Percentiles rank a stretch among this genome's conserved stretches.
Conservation (phyloP, 2,888 invertebrate species). For the Nephrotoma flavescens region DNA sequence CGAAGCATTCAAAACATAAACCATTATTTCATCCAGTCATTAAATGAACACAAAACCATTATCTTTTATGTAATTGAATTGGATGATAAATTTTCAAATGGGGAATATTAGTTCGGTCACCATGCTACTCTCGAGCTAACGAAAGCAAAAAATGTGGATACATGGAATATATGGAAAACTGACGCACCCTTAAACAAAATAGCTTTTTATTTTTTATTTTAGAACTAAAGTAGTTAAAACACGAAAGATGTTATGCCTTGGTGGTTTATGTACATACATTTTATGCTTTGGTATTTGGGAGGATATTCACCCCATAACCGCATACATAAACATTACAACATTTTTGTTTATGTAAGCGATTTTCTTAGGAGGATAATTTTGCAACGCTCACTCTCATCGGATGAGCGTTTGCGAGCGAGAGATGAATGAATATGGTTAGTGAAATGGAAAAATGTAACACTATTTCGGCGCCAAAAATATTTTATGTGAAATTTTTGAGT, state of each 20-base stretch:
- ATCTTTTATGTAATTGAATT: neutral
- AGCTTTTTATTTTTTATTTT: neutral
- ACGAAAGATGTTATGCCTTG: neutral
- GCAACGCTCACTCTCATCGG: neutral
- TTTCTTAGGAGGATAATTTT: too few species aligned
- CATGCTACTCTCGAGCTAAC: neutral
- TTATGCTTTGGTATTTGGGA: neutral
- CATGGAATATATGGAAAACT: neutral
- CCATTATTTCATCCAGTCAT: too few species aligned
- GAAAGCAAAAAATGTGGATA: neutral
- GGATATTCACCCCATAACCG: neutral
- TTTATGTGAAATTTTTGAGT: too few species aligned
- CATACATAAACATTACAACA: neutral
- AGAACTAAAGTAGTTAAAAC: neutral
- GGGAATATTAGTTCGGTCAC: neutral
- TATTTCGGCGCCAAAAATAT: too few species aligned
- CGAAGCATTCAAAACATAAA: too few species aligned
- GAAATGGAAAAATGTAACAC: too few species aligned
- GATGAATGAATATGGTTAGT: neutral
- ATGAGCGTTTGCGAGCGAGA: neutral
- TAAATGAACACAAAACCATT: neutral
- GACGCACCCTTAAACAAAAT: neutral
- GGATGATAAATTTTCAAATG: neutral
- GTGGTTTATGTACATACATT: neutral
- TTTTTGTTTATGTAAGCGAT: too few species aligned